These are phyloP conservation scores for Cheilinus undulatus DNA, from an alignment of 2,113 vertebrate genomes.

Conservation along the genomic window DNA sequence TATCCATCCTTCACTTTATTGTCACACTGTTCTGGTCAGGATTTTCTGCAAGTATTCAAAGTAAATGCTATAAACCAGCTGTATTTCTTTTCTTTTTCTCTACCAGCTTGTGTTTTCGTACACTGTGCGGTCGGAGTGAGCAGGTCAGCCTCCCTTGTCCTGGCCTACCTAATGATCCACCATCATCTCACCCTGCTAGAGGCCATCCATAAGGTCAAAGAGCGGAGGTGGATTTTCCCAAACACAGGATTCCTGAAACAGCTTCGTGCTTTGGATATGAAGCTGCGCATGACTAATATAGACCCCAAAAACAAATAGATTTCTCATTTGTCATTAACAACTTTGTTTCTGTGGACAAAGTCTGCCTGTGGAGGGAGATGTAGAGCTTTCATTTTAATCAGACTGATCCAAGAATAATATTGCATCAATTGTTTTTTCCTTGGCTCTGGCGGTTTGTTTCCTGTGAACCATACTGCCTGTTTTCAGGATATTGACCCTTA, in stretches of 20 bases:
- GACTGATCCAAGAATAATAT: conserved; percentile 21
- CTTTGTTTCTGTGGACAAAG: conserved; percentile 11
- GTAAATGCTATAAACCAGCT: too few relatives aligned
- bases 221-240: conserved; percentile 85
- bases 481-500: conserved; percentile 12
- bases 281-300: conserved; percentile 44
- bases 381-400: conserved; percentile 32
- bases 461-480: conserved; percentile 18
- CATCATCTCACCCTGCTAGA: conserved; percentile 78
- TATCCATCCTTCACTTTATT: conserved; percentile 26
- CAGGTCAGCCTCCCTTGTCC: conserved; percentile 85
- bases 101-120: conserved; percentile 81
- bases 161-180: conserved; percentile 86
- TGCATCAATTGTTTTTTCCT: conserved; percentile 9
- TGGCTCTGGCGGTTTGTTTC: conserved; percentile 2
- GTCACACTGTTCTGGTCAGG: neutral
- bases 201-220: conserved; percentile 81
- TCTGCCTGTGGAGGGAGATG: conserved; percentile 39
- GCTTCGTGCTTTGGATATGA: conserved; percentile 78
- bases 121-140: conserved; percentile 88
- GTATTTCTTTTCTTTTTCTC: conserved; percentile 35
- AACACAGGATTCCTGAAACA: conserved; percentile 86
- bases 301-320: neutral
- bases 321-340: neutral
- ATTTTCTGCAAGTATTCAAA: too few relatives aligned